Base-by-base conservation (phyloP, 2,888 invertebrate genomes). In the Tolmerus cingulatus region DNA sequence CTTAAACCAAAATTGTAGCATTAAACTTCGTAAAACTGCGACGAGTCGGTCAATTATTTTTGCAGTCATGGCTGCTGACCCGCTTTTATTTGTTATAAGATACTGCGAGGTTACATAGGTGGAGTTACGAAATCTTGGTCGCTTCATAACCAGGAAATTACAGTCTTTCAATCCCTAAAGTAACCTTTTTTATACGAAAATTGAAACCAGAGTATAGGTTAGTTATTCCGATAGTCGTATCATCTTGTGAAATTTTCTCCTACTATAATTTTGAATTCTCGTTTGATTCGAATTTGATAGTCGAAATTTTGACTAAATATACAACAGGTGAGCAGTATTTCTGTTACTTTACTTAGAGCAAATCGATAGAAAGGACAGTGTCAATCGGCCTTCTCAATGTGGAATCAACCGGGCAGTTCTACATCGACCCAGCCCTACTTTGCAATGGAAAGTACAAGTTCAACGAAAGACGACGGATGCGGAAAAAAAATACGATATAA, bases 371-470 rank as follows among this genome's bases (percentile, higher is more conserved):
- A 46, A 14, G 9, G 2, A 40, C 12, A 40, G 40, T 51, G 0
- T 51, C n/a, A n/a, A n/a, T 51, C 19, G 51, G 8, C 51, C 51
- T 51, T 51, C 19, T 51, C 51, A 19, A 16, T 16, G n/a, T 16
- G 19, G n/a, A 40, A 51, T 16, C n/a, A 51, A n/a, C 51, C n/a
- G 16, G 51, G n/a, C n/a, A 51, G n/a, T 51, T 16, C 51, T 4
- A 4, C 51, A 16, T n/a, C 51, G 51, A 51, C 51, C 51, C 51
- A 51, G 51, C 51, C 51, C 66, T 66, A 66, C 46, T 55, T 81
- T 81, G 51, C 82, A 82, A 66, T 66, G 82, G 82, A 82, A 81
- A 51, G 76, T 82, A 76, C 81, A 87, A 86, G 86, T 77, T 87
- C 57, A 87, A 86, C 55, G 57, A 81, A 43, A 77, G 74, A 78